Percentiles rank a stretch among this genome's conserved stretches.
phyloP scores from a whole-genome alignment of 2,797 vertebrate species.

The Triplophysa yarkandensis region DNA sequence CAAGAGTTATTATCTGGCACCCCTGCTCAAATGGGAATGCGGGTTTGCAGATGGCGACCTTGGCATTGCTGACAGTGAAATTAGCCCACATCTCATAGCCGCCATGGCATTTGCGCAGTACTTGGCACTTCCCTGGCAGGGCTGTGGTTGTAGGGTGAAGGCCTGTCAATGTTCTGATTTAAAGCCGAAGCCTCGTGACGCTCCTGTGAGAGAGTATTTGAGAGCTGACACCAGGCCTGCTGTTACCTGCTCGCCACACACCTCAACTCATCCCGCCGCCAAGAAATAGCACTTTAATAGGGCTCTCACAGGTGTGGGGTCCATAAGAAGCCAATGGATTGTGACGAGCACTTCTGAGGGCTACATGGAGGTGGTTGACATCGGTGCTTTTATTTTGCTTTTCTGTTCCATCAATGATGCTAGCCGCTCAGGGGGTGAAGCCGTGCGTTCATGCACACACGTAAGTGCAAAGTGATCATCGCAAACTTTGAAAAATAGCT shows the following conservation, averaged over 20 bases:
- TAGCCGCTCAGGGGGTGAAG: slow-evolving; percentile 38
- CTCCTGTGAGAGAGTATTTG: slow-evolving; percentile 22
- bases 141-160: slow-evolving; percentile 55
- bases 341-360: slow-evolving; percentile 44
- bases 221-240: slow-evolving; percentile 34
- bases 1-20: slow-evolving; percentile 56
- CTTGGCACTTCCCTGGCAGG: slow-evolving; percentile 57
- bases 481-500: slow-evolving; percentile 48
- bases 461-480: slow-evolving; percentile 54
- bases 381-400: slow-evolving; percentile 19
- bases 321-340: slow-evolving; percentile 57
- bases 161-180: slow-evolving; percentile 46
- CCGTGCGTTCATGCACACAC: slow-evolving; percentile 48
- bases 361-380: slow-evolving; percentile 47
- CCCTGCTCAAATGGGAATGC: slow-evolving; percentile 54
- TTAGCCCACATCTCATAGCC: slow-evolving; percentile 62
- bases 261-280: slow-evolving; percentile 30
- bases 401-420: slow-evolving; percentile 37
- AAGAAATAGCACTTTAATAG: slow-evolving; percentile 39
- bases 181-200: slow-evolving; percentile 47
- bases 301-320: slow-evolving; percentile 51
- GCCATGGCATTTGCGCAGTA: slow-evolving; percentile 52
- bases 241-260: slow-evolving; percentile 46
- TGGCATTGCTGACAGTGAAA: slow-evolving; percentile 49
- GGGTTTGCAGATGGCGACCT: slow-evolving; percentile 61